These are phyloP conservation scores for Cryptocheilus praepositus DNA, from an alignment of 2,888 invertebrate species.

Conservation along the genomic window DNA sequence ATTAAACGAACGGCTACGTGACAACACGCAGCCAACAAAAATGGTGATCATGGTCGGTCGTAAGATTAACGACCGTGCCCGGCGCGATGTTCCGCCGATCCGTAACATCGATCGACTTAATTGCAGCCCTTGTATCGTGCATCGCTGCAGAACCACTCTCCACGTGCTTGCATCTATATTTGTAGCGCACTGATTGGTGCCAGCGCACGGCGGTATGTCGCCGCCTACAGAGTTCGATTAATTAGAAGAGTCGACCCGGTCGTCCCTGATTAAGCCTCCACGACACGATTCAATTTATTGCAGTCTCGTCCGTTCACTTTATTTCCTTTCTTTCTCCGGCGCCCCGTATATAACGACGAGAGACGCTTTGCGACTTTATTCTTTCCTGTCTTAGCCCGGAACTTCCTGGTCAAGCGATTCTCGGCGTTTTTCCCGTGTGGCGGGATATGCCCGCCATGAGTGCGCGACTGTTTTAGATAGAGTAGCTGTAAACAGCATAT, in stretches of 20 bases:
- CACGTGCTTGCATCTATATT: background rate
- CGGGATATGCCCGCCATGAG: no score
- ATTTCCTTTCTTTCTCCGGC: slow-evolving; percentile 3
- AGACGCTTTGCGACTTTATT: slow-evolving; percentile 6
- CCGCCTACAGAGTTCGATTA: slow-evolving; percentile 36
- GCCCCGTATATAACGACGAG: background rate
- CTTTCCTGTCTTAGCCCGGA: no score
- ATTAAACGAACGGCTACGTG: no score
- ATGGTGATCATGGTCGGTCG: no score
- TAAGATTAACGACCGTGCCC: no score
- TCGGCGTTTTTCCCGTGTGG: no score
- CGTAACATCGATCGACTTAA: no score
- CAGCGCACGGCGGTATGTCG: background rate
- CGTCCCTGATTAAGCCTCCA: slow-evolving; percentile 36
- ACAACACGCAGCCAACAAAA: no score
- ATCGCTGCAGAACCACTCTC: background rate
- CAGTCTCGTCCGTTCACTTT: slow-evolving; percentile 20
- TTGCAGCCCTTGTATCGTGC: background rate
- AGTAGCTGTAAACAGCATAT: no score
- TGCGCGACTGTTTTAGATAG: no score
- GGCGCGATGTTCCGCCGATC: no score
- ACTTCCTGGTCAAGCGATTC: no score
- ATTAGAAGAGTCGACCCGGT: slow-evolving; percentile 36
- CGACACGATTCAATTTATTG: slow-evolving; percentile 42
- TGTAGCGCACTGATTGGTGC: background rate